Conservation (phyloP, 2,797 vertebrate genomes). For the Phoeniculus purpureus region DNA sequence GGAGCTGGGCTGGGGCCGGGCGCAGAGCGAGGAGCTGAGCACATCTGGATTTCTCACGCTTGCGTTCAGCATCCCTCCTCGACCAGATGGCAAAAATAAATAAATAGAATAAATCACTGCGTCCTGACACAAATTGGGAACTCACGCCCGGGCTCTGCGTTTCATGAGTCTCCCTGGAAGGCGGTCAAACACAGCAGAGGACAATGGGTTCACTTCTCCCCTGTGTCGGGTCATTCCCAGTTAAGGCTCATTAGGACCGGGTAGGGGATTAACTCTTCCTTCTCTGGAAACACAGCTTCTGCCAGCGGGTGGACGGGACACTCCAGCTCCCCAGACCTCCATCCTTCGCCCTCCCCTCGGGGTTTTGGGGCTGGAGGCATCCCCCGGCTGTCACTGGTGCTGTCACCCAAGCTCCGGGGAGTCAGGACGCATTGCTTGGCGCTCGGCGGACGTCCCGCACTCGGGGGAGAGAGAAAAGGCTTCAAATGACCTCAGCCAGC, state of each 20-base stretch:
- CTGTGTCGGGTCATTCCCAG: constrained; percentile 63
- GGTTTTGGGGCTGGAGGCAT: neutral
- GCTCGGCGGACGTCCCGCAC: neutral
- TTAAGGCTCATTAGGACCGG: constrained; percentile 58
- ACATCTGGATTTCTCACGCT: constrained; percentile 74
- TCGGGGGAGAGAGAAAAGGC: neutral
- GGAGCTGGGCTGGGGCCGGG: neutral
- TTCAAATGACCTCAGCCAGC: constrained; percentile 36
- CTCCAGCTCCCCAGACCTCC: neutral
- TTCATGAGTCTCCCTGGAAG: constrained; percentile 68
- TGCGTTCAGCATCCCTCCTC: constrained; percentile 34
- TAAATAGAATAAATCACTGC: constrained; percentile 71
- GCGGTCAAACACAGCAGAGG: constrained; percentile 56
- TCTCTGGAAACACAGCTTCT: neutral
- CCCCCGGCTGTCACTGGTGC: neutral
- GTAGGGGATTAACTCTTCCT: constrained; percentile 56
- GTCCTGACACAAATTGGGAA: constrained; percentile 68
- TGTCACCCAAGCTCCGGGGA: neutral
- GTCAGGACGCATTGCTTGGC: neutral
- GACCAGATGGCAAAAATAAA: constrained; percentile 74
- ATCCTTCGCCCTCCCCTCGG: neutral
- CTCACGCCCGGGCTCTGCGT: constrained; percentile 56
- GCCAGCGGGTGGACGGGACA: neutral
- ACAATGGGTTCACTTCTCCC: constrained; percentile 69
- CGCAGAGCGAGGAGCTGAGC: neutral